These are phyloP conservation scores for Embidobia sp. DNA, from an alignment of 2,888 invertebrate genomes.

Conservation along the genomic window DNA sequence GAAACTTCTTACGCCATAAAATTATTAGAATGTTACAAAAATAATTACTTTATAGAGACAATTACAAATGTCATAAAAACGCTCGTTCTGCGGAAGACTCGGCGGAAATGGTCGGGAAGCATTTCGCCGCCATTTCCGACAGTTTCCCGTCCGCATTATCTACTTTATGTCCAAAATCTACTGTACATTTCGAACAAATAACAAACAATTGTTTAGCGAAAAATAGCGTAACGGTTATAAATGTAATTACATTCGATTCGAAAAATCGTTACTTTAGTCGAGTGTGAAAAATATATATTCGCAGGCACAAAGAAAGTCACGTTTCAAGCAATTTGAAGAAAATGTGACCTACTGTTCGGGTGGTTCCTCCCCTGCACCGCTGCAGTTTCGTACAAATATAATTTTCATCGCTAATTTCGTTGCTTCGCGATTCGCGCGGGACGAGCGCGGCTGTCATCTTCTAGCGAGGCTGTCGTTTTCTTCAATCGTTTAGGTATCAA, in stretches of 20 bases:
- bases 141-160: conserved; percentile 5
- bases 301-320: conserved; percentile 66
- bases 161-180: conserved; percentile 57
- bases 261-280: conserved; percentile 57
- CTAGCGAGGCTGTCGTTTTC: background rate
- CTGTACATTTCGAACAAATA: conserved; percentile 47
- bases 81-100: conserved; percentile 14
- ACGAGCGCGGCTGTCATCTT: conserved; percentile 21
- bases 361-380: conserved; percentile 39
- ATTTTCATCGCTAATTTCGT: conserved; percentile 54
- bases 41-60: conserved; percentile 44
- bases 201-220: conserved; percentile 51
- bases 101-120: background rate
- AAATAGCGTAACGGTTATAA: conserved; percentile 48
- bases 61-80: conserved; percentile 59
- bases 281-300: conserved; percentile 64
- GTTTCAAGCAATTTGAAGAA: conserved; percentile 63
- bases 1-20: conserved; percentile 25
- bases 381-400: conserved; percentile 50
- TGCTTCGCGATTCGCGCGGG: conserved; percentile 48
- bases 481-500: conserved; percentile 38
- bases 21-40: conserved; percentile 45
- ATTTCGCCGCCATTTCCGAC: background rate
- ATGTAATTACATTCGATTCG: conserved; percentile 51
- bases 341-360: conserved; percentile 53